Evolutionary conservation across 2,888 invertebrate genomes (phyloP).

Genomic region (Matsumyia berberina): DNA sequence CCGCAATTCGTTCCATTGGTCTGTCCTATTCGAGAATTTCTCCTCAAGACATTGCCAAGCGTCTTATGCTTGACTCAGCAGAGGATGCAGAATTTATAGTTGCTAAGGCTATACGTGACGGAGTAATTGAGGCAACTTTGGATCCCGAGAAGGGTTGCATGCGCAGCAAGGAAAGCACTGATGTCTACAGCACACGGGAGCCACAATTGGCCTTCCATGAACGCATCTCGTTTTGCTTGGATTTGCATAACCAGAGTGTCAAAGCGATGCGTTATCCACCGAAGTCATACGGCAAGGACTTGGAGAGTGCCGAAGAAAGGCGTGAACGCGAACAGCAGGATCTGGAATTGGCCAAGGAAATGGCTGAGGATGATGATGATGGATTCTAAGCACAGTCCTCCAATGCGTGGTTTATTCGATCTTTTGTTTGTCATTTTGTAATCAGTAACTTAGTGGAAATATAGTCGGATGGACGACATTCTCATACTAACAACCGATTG

Average conservation of each 20-base stretch:
- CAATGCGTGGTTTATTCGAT: neutral
- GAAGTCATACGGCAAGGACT: conserved; percentile 98
- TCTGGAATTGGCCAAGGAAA: conserved; percentile 99
- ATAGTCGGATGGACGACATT: conserved; percentile 39
- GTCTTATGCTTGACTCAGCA: conserved; percentile 96
- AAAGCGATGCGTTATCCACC: conserved; percentile 99
- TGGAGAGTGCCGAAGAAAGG: conserved; percentile 98
- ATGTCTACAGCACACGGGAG: conserved; percentile 98
- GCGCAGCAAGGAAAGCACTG: conserved; percentile 98
- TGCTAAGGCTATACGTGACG: conserved; percentile 98
- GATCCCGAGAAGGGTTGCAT: conserved; percentile 98
- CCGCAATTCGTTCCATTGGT: conserved; percentile 97
- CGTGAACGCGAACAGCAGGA: conserved; percentile 99
- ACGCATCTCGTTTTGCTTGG: conserved; percentile 98
- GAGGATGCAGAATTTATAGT: conserved; percentile 99
- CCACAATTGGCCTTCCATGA: conserved; percentile 98
- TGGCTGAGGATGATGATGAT: conserved; percentile 99
- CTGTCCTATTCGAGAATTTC: conserved; percentile 98
- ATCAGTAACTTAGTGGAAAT: conserved; percentile 45
- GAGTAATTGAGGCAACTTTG: conserved; percentile 98
- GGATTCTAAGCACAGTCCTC: conserved; percentile 86
- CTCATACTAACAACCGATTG: neutral
- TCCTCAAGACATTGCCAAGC: conserved; percentile 96
- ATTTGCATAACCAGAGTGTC: conserved; percentile 99
- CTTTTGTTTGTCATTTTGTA: conserved; percentile 46